These are phyloP conservation scores for Brenthis hecate DNA, from an alignment of 2,888 invertebrate species.

Conservation along the genomic window DNA sequence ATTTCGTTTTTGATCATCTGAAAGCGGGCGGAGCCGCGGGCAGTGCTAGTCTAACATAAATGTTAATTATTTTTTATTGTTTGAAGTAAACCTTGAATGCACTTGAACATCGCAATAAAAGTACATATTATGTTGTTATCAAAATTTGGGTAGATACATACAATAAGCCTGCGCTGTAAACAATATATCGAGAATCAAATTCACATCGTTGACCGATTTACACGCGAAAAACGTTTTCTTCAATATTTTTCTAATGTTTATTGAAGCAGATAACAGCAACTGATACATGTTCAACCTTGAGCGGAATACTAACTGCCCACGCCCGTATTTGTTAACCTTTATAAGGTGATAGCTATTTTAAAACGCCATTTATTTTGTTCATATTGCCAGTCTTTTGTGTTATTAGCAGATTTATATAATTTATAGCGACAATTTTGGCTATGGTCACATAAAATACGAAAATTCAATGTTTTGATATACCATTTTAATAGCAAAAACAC, in stretches of 20 bases:
- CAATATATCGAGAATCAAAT: not conserved
- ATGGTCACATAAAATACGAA: not conserved
- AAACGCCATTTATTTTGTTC: constrained; percentile 26
- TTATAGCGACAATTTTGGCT: not conserved
- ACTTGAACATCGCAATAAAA: not conserved
- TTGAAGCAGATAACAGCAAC: constrained; percentile 50
- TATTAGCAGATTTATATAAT: not conserved
- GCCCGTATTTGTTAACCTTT: constrained; percentile 57
- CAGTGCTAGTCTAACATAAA: too few relatives aligned
- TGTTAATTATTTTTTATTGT: not conserved
- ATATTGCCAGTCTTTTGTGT: constrained; percentile 7
- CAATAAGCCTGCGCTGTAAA: too few relatives aligned
- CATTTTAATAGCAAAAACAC: too few relatives aligned
- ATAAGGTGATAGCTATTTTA: constrained; percentile 38
- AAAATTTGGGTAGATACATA: too few relatives aligned
- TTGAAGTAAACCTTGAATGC: constrained; percentile 3
- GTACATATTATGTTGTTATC: too few relatives aligned
- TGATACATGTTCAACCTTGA: constrained; percentile 61
- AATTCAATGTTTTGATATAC: not conserved
- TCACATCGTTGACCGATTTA: not conserved
- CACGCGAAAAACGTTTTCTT: constrained; percentile 32
- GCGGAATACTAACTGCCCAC: constrained; percentile 55
- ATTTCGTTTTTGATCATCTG: too few relatives aligned
- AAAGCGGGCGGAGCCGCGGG: too few relatives aligned
- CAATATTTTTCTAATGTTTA: constrained; percentile 20